Percentiles rank a stretch among this genome's conserved stretches.
phyloP scores from a whole-genome alignment of 2,797 vertebrate species.

The Clarias laeviceps region DNA sequence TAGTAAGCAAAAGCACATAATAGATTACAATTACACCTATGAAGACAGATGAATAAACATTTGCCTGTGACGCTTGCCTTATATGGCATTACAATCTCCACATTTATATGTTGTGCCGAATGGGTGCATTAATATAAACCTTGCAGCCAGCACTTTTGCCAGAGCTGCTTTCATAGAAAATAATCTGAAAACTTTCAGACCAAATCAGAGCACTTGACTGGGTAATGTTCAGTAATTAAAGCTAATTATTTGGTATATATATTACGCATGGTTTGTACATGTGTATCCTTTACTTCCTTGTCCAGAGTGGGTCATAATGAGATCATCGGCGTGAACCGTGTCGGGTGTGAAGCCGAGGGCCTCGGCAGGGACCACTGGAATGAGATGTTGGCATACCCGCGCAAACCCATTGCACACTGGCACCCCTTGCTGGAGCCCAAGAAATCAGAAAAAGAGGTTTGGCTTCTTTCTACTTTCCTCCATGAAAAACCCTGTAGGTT shows the following conservation, averaged over 20 bases:
- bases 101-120: neutral
- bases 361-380: constrained; percentile 98
- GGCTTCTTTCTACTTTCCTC: constrained; percentile 46
- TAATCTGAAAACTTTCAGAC: neutral
- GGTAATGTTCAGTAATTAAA: neutral
- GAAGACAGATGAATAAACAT: neutral
- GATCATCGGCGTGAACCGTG: constrained; percentile 93
- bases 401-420: constrained; percentile 99
- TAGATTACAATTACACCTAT: neutral
- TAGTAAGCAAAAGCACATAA: neutral
- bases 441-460: constrained; percentile 96
- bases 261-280: neutral
- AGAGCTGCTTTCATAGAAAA: neutral
- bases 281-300: constrained; percentile 32
- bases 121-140: neutral
- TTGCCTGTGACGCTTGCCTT: too few relatives aligned
- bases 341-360: constrained; percentile 87
- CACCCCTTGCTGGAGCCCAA: constrained; percentile 94
- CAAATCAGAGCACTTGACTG: neutral
- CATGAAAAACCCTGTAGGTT: neutral
- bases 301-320: constrained; percentile 96
- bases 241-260: neutral
- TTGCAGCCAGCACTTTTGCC: neutral
- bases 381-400: constrained; percentile 95
- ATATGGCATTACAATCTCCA: neutral